phyloP scores from a whole-genome alignment of 2,797 vertebrate species.

The Pristis pectinata region DNA sequence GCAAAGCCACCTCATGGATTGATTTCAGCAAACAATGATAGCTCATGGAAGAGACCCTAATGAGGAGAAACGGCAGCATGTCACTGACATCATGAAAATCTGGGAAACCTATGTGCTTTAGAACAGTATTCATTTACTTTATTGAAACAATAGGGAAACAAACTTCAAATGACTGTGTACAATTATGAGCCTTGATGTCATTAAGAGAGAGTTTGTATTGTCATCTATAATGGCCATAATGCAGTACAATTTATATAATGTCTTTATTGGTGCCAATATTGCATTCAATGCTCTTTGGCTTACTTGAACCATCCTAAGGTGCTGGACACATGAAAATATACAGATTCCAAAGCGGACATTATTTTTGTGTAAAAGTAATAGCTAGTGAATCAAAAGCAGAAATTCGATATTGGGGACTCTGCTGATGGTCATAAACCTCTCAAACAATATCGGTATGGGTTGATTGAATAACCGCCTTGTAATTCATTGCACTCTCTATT shows the following conservation, averaged over 20 bases:
- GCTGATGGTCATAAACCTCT: slow-evolving; percentile 10
- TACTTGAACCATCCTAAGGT: background rate
- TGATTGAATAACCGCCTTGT: slow-evolving; percentile 34
- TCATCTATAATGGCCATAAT: background rate
- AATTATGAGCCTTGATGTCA: background rate
- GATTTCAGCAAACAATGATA: slow-evolving; percentile 14
- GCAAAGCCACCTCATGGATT: slow-evolving; percentile 36
- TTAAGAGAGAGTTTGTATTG: background rate
- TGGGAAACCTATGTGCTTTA: background rate
- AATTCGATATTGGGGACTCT: background rate
- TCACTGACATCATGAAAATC: slow-evolving; percentile 19
- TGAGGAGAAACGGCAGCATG: slow-evolving; percentile 22
- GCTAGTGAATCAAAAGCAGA: background rate
- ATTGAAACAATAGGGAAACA: background rate
- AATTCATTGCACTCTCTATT: slow-evolving; percentile 10
- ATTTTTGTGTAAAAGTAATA: background rate
- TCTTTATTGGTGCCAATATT: background rate
- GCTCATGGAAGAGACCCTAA: slow-evolving; percentile 19
- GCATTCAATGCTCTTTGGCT: background rate
- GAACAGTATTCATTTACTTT: background rate
- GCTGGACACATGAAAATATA: too few species aligned
- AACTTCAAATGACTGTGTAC: background rate
- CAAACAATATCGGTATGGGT: background rate
- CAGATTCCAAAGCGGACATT: background rate
- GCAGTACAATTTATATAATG: background rate